These are phyloP conservation scores for Oreochromis spilurus DNA, from an alignment of 2,113 vertebrate species.

Conservation along the genomic window DNA sequence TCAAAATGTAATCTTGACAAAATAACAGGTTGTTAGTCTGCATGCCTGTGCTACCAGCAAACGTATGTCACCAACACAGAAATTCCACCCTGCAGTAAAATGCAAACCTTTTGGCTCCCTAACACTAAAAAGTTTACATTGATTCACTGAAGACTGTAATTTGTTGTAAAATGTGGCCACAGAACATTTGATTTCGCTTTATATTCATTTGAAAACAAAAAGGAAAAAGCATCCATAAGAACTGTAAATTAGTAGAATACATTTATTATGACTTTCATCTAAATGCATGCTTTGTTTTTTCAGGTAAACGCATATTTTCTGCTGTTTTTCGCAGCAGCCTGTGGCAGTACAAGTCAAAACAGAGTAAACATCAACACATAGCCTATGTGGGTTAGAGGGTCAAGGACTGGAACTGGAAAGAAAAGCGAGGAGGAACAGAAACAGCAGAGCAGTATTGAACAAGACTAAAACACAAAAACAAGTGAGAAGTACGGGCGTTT, in stretches of 20 bases:
- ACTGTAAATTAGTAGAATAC: neutral
- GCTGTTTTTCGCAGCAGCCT: neutral
- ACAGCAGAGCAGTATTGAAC: neutral
- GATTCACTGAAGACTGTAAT: neutral
- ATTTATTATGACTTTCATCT: neutral
- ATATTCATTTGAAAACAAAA: neutral
- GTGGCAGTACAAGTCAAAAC: neutral
- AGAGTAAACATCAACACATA: neutral
- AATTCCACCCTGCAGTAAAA: neutral
- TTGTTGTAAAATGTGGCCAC: neutral
- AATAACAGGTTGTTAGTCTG: neutral
- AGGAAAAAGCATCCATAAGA: neutral
- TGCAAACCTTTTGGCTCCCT: neutral
- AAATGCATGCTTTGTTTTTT: neutral
- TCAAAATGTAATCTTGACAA: neutral
- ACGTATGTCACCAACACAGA: neutral
- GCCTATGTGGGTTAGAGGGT: neutral
- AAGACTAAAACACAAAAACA: neutral
- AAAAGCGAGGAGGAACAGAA: neutral
- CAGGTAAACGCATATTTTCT: neutral
- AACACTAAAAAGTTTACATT: neutral
- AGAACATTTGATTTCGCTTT: neutral
- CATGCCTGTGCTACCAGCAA: neutral
- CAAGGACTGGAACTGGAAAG: neutral
- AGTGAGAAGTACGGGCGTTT: neutral